Conservation (phyloP, 2,113 vertebrate species). For the Archilochus colubris region DNA sequence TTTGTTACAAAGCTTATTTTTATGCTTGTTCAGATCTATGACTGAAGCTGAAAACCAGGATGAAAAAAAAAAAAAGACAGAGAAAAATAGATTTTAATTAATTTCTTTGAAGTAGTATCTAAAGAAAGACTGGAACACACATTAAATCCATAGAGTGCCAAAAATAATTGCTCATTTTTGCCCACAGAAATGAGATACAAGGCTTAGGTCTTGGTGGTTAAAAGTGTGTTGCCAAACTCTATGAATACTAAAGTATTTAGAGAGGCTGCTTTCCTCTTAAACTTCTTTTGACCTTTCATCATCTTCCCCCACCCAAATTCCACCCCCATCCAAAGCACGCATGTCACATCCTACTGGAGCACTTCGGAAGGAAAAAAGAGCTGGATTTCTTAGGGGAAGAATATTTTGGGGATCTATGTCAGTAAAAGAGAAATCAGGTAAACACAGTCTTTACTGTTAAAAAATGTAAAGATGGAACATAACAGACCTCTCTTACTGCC, state of each 20-base stretch:
- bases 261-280: constrained; percentile 3
- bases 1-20: neutral
- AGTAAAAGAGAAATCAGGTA: neutral
- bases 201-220: constrained; percentile 6
- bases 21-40: neutral
- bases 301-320: neutral
- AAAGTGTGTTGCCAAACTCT: neutral
- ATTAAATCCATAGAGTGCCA: neutral
- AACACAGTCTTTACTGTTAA: neutral
- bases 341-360: neutral
- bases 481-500: neutral
- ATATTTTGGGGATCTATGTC: neutral
- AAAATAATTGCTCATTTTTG: neutral
- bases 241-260: neutral
- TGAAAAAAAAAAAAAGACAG: neutral
- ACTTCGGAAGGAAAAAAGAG: neutral
- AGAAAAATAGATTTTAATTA: constrained; percentile 3
- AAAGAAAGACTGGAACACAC: neutral
- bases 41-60: neutral
- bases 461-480: neutral
- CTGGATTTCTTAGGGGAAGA: neutral
- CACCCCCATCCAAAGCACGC: neutral
- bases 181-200: constrained; percentile 9
- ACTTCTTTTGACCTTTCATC: constrained; percentile 17
- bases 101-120: constrained; percentile 15